These are phyloP conservation scores for Alca torda DNA, from an alignment of 2,797 vertebrate genomes.

Conservation along the genomic window DNA sequence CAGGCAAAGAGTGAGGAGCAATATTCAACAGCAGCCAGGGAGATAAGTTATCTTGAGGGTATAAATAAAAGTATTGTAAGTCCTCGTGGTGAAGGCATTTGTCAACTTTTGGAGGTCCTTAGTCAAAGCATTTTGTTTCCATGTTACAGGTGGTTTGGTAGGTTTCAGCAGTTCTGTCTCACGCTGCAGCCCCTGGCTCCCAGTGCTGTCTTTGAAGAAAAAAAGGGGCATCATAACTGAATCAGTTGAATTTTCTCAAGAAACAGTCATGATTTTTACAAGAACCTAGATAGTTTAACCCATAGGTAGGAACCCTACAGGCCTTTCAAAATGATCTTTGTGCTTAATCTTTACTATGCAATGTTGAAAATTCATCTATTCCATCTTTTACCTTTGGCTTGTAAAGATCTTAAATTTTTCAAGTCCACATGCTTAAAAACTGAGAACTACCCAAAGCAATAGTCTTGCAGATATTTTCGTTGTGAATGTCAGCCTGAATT, in stretches of 20 bases:
- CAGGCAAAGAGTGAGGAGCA: not conserved
- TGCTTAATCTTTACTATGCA: not conserved
- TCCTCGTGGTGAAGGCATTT: not conserved
- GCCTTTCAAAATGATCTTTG: not conserved
- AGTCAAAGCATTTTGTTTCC: not conserved
- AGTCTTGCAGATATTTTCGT: not conserved
- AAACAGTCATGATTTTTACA: not conserved
- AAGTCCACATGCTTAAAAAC: not conserved
- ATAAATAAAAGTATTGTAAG: not conserved
- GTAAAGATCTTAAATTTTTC: not conserved
- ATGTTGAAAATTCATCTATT: not conserved
- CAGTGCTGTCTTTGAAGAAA: not conserved
- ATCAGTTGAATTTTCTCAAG: not conserved
- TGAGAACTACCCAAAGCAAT: not conserved
- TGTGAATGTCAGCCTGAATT: not conserved
- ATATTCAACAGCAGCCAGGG: not conserved
- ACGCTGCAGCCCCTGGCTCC: not conserved
- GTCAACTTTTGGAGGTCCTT: not conserved
- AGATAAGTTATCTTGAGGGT: not conserved
- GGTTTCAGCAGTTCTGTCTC: not conserved
- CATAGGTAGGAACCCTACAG: not conserved
- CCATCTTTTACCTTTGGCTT: not conserved
- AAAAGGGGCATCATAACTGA: not conserved
- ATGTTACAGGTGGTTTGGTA: not conserved
- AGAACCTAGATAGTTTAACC: not conserved